Base-by-base conservation (phyloP, 2,797 vertebrate genomes). In the Leptodactylus fallax region DNA sequence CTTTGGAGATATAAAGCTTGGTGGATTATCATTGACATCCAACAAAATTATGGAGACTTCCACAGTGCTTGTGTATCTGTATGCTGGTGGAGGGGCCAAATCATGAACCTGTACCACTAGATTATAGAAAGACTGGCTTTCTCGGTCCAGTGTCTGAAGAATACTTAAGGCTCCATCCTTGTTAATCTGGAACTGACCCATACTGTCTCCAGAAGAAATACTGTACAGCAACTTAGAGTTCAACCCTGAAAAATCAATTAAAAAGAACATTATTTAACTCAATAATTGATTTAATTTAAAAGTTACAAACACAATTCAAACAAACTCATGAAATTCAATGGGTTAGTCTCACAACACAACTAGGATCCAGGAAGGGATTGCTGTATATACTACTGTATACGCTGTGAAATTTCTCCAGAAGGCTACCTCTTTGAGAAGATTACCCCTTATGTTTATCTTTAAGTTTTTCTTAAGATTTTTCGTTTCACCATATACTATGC, bases 61-160 rank as follows among this genome's bases (percentile, higher is more conserved):
- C 6, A 97, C 95, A 0, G 96, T 97, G 94, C 97, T 97, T n/a
- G 98, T 99, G 93, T 96, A 97, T 88, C 97, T 95, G 87, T 92
- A 84, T 81, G 93, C 91, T 0, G 95, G 96, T 2, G 92, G 90
- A 0, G 90, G 92, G 0, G 98, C 95, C 93, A 97, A 93, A 92
- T 99, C 98, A 0, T 98, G 96, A 16, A 95, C 98, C 1, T 97
- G 96, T 90, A 99, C 91, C 0, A 97, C 93, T 0, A 99, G 95
- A 94, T 97, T 99, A 93, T 99, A 99, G 94, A 99, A 99, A 47
- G 98, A 99, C 71, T 98, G 98, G 10, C 92, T 95, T 86, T 99
- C 98, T 63, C 98, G 92, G 87, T 99, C 98, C 93, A 99, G 84
- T 27, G 91, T 84, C 81, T 95, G 95, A 80, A 88, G 94, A 82